Conservation (phyloP, 2,888 invertebrate species). For the Polyploca ridens region DNA sequence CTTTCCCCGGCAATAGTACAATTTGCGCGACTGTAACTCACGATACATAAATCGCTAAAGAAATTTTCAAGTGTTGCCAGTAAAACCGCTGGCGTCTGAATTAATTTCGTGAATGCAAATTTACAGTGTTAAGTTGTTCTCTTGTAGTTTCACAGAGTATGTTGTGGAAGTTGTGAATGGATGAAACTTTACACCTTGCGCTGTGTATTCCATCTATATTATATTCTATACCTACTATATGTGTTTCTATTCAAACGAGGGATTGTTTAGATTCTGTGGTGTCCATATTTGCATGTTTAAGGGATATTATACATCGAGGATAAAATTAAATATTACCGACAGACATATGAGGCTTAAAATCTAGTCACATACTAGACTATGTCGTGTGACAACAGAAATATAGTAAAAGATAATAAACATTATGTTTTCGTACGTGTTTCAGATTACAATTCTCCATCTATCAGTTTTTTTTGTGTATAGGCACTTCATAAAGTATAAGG, state of each 20-base stretch:
- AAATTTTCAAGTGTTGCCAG: conserved; percentile 55
- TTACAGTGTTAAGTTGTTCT: conserved; percentile 53
- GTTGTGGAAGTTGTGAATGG: conserved; percentile 51
- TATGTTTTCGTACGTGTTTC: not conserved
- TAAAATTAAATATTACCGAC: not conserved
- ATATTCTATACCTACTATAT: conserved; percentile 13
- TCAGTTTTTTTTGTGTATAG: too few relatives aligned
- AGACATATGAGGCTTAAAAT: not conserved
- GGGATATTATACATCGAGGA: not conserved
- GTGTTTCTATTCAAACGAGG: too few relatives aligned
- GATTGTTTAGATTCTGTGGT: not conserved
- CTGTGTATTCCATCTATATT: conserved; percentile 19
- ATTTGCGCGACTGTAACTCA: conserved; percentile 41
- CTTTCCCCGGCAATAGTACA: conserved; percentile 48
- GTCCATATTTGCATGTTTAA: not conserved
- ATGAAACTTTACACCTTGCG: conserved; percentile 43
- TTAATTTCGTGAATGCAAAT: conserved; percentile 73
- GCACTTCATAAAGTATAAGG: too few relatives aligned
- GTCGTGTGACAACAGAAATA: not conserved
- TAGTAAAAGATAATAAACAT: not conserved
- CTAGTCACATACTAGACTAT: not conserved
- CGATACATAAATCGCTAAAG: conserved; percentile 56
- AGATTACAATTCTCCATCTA: not conserved
- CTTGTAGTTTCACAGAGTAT: conserved; percentile 27
- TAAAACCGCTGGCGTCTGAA: conserved; percentile 54